phyloP scores from a whole-genome alignment of 2,797 vertebrate genomes.

The Aplochiton taeniatus region DNA sequence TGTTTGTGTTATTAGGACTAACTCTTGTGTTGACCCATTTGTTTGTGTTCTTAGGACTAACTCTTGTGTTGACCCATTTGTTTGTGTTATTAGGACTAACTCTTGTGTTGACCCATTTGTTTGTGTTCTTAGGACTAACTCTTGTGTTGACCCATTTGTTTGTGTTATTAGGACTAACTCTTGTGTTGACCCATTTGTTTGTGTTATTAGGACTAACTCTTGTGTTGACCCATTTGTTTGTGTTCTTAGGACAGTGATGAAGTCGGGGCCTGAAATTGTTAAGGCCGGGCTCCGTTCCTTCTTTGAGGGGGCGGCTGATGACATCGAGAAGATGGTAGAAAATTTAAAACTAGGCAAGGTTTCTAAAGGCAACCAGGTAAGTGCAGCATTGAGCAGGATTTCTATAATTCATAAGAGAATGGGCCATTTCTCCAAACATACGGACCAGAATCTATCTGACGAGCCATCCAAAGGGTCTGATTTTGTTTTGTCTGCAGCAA shows the following conservation, averaged over 20 bases:
- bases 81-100: too few relatives aligned
- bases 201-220: too few relatives aligned
- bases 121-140: too few relatives aligned
- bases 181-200: too few relatives aligned
- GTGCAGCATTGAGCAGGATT: neutral
- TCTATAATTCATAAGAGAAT: too few relatives aligned
- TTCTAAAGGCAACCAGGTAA: constrained; percentile 85
- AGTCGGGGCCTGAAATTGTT: constrained; percentile 94
- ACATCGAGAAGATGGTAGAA: constrained; percentile 96
- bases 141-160: too few relatives aligned
- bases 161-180: too few relatives aligned
- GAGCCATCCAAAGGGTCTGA: too few relatives aligned
- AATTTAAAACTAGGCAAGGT: constrained; percentile 93
- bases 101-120: neutral
- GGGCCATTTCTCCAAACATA: too few relatives aligned
- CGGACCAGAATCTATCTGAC: too few relatives aligned
- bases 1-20: too few relatives aligned
- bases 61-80: neutral
- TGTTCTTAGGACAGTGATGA: constrained; percentile 88
- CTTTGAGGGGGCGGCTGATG: constrained; percentile 92
- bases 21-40: neutral
- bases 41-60: too few relatives aligned
- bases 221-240: neutral
- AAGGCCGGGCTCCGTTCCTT: constrained; percentile 92
- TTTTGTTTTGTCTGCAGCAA: constrained; percentile 57